Evolutionary conservation across 2,888 invertebrate genomes (phyloP).

Genomic region (Plagodis pulveraria): DNA sequence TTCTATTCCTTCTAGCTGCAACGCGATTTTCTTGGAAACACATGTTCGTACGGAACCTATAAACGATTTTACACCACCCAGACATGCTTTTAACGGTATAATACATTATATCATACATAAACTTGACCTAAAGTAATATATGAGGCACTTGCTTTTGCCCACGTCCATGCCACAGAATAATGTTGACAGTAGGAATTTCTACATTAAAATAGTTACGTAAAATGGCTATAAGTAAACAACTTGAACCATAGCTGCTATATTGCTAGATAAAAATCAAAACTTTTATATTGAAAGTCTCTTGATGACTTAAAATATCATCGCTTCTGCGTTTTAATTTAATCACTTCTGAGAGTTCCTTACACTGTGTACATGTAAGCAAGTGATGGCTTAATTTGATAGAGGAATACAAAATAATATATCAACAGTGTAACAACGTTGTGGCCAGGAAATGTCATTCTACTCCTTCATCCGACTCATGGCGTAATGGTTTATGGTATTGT

Average conservation of each 20-base stretch:
- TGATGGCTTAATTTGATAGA: slow-evolving; percentile 43
- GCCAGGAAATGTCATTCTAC: slow-evolving; percentile 32
- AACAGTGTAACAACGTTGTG: slow-evolving; percentile 30
- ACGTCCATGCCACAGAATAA: slow-evolving; percentile 21
- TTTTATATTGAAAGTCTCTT: too few relatives aligned
- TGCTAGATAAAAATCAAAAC: too few relatives aligned
- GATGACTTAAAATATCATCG: not conserved
- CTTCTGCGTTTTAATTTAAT: not conserved
- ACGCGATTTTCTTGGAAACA: slow-evolving; percentile 5
- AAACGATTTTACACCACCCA: slow-evolving; percentile 17
- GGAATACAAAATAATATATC: slow-evolving; percentile 37
- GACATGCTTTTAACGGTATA: slow-evolving; percentile 33
- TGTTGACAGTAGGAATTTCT: not conserved
- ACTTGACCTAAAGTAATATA: slow-evolving; percentile 25
- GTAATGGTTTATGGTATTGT: slow-evolving; percentile 23
- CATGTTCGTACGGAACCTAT: slow-evolving; percentile 4
- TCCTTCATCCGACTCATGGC: slow-evolving; percentile 16
- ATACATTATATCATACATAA: slow-evolving; percentile 30
- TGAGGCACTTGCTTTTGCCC: slow-evolving; percentile 31
- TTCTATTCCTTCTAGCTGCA: not conserved
- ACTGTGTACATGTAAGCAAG: slow-evolving; percentile 26
- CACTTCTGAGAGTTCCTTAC: not conserved
- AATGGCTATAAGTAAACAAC: too few relatives aligned
- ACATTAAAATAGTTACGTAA: too few relatives aligned
- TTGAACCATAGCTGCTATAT: too few relatives aligned